These are phyloP conservation scores for Paragorgia papillata DNA, from an alignment of 92 coral and sea anemone species.

Conservation along the genomic window DNA sequence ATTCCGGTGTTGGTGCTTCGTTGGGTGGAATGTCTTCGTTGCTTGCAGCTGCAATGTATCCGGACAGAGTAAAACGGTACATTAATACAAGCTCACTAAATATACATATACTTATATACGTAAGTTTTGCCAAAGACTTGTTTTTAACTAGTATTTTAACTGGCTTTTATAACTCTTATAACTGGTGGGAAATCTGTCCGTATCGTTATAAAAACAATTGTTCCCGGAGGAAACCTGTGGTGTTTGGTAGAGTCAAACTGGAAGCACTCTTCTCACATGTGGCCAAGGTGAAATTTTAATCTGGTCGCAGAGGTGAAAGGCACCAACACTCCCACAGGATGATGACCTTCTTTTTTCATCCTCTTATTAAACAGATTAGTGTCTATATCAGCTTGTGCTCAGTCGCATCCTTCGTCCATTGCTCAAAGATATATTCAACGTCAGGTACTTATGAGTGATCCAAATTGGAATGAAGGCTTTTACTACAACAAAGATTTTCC, in stretches of 20 bases:
- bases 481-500: constrained; percentile 84
- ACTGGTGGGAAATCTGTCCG: no score
- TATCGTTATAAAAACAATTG: no score
- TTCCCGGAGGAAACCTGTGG: no score
- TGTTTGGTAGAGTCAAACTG: no score
- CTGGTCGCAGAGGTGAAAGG: no score
- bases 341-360: no score
- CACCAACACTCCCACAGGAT: no score
- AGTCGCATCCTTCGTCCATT: constrained; percentile 90
- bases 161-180: no score
- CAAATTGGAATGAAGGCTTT: constrained; percentile 91
- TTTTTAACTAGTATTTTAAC: not conserved
- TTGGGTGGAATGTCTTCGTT: constrained; percentile 93
- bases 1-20: constrained; percentile 87
- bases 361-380: constrained; percentile 66
- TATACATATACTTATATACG: not conserved
- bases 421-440: constrained; percentile 95
- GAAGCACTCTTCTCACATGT: no score
- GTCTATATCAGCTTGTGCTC: constrained; percentile 95
- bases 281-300: no score
- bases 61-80: constrained; percentile 85
- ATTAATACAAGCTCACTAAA: not conserved
- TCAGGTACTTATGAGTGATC: constrained; percentile 92
- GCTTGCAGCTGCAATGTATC: constrained; percentile 75
- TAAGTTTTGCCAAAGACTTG: no score